Evolutionary conservation across 2,888 invertebrate species (phyloP).

Genomic region (Megalurothrips usitatus): DNA sequence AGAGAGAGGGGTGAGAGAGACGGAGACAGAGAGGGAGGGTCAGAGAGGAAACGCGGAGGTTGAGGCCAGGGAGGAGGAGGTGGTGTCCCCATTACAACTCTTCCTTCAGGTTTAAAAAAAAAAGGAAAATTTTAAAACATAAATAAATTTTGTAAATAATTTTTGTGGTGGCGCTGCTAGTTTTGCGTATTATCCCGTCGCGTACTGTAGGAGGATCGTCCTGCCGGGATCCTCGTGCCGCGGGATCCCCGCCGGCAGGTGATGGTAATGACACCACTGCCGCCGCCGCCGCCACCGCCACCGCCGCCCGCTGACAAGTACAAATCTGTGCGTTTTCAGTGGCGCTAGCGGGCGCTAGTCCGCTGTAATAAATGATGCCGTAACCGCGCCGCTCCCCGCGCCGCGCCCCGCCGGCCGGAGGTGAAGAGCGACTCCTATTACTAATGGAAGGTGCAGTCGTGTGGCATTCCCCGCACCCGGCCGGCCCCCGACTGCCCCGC

Average conservation of each 20-base stretch:
- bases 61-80: neutral
- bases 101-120: no score
- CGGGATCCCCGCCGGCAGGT: neutral
- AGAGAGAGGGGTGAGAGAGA: neutral
- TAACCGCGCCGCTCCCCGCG: neutral
- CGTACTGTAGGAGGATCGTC: no score
- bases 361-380: conserved; percentile 7
- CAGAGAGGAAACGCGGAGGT: neutral
- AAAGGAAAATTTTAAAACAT: no score
- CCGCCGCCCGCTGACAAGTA: neutral
- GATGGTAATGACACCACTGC: no score
- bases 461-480: no score
- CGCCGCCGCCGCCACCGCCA: no score
- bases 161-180: no score
- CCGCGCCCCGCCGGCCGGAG: no score
- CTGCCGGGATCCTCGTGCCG: neutral
- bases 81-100: neutral
- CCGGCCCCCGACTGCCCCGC: neutral
- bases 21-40: neutral
- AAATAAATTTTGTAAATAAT: no score
- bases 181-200: no score
- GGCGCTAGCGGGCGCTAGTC: neutral
- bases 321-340: neutral
- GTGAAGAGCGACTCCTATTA: neutral
- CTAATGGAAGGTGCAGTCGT: no score